Evolutionary conservation across 92 coral and sea anemone species (phyloP), one percentile per base, ranked within the genome.

Genomic region (Blastomussa wellsi): DNA sequence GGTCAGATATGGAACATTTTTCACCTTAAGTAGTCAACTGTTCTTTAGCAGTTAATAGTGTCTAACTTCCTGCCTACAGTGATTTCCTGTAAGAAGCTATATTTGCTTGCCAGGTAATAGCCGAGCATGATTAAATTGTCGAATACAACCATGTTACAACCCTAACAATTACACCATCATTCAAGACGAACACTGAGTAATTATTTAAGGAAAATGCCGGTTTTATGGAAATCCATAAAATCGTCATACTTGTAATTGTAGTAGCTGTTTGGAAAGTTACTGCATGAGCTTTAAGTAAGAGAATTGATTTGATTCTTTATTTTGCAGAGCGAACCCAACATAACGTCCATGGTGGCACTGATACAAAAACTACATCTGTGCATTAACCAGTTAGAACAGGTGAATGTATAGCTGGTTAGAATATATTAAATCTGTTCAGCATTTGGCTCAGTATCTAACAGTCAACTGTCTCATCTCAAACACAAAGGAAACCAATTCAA

Each of bases 351-450:
- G 84, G 80, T 88, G 51, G 89, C 94, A 20, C 81, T 93, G 71
- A 79, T 93, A 53, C 95, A 93, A 83, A 96, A 96, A 86, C 89
- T 96, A 24, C 98, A 96, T 77, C 92, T 90, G 76, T 96, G 98
- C 79, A 88, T 94, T 64, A 96, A 96, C 88, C 98, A 96, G 86
- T 91, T 94, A 31, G 98, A 96, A 84, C 98, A 96, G 91, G 98
- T 95, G 32, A 80, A 41, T 16, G 37, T 10, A 19, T 3, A 22
- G 64, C 29, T 57, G 65, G 26, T 24, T 24, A 24, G 31, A 57
- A 57, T 39, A 51, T 51, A 51, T 51, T 19, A 53, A 44, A 13
- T 44, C 49, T 44, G 49, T 8, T 44, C 12, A 44, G 49, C 49
- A 4, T 13, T 13, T 44, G 49, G n/a, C n/a, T n/a, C n/a, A n/a